Evolutionary conservation across 1,140 invertebrate species (phyloP).

Genomic region (Solen grandis): DNA sequence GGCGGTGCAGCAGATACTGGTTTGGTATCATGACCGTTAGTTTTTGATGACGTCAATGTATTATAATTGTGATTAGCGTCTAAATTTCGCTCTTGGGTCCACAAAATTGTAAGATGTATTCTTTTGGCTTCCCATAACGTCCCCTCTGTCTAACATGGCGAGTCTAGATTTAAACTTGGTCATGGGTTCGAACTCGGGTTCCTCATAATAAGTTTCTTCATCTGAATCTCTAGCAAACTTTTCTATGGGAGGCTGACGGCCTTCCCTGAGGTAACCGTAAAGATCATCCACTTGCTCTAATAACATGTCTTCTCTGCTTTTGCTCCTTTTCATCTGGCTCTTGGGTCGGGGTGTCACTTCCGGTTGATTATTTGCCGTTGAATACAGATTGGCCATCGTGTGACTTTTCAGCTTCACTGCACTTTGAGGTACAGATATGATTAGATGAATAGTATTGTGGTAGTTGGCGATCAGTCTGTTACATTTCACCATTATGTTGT

Average conservation of each 20-base stretch:
- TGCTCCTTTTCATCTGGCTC: conserved; percentile 63
- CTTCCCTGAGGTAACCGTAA: conserved; percentile 94
- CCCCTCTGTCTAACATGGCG: conserved; percentile 66
- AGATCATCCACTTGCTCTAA: conserved; percentile 98
- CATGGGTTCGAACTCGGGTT: conserved; percentile 77
- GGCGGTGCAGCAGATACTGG: conserved; percentile 16
- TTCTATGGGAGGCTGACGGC: conserved; percentile 88
- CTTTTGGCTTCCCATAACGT: conserved; percentile 46
- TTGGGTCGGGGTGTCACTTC: conserved; percentile 76
- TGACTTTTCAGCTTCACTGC: conserved; percentile 70
- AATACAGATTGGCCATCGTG: conserved; percentile 71
- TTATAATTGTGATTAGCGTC: conserved; percentile 50
- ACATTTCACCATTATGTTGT: conserved; percentile 89
- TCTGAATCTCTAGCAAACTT: conserved; percentile 74
- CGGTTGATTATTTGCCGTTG: conserved; percentile 48
- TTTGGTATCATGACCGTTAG: not conserved
- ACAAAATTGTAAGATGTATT: conserved; percentile 50
- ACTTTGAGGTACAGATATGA: conserved; percentile 79
- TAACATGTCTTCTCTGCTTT: conserved; percentile 82
- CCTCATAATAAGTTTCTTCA: conserved; percentile 78
- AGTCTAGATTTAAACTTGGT: conserved; percentile 72
- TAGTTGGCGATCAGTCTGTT: conserved; percentile 90
- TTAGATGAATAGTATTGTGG: conserved; percentile 88
- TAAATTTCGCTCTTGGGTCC: conserved; percentile 18
- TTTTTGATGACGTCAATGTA: not conserved